These are phyloP conservation scores for Andinoacara biseriatus DNA, from an alignment of 2,113 vertebrate species.

Conservation along the genomic window DNA sequence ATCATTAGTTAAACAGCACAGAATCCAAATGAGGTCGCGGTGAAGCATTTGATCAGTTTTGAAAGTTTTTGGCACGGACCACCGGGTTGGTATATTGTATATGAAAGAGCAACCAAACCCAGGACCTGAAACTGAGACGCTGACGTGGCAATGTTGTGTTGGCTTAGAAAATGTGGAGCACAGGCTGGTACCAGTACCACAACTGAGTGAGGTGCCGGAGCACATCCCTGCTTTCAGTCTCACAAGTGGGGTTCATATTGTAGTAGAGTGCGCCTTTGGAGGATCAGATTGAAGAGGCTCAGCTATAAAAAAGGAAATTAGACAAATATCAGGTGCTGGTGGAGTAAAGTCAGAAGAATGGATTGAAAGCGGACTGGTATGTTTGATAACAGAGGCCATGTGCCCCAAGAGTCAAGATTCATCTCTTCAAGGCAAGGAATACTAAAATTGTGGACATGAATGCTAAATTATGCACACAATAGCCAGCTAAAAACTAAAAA, in stretches of 20 bases:
- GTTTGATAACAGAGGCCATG: neutral
- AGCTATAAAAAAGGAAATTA: neutral
- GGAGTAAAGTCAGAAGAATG: neutral
- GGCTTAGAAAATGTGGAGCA: neutral
- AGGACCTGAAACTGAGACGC: neutral
- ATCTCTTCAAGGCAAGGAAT: neutral
- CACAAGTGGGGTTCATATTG: neutral
- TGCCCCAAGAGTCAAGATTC: neutral
- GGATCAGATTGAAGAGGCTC: neutral
- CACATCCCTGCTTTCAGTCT: neutral
- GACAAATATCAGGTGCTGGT: neutral
- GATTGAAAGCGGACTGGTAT: neutral
- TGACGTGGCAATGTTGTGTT: neutral
- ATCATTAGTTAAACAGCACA: neutral
- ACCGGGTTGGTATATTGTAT: neutral
- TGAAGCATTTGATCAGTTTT: constrained; percentile 1
- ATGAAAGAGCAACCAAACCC: neutral
- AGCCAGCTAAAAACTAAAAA: neutral
- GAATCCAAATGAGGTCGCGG: neutral
- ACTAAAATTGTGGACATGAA: neutral
- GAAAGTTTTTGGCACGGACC: neutral
- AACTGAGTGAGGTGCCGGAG: neutral
- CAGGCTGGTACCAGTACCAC: neutral
- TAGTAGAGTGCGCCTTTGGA: neutral
- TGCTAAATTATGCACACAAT: neutral